Conservation (phyloP, 2,888 invertebrate genomes). For the Harmothoe impar region DNA sequence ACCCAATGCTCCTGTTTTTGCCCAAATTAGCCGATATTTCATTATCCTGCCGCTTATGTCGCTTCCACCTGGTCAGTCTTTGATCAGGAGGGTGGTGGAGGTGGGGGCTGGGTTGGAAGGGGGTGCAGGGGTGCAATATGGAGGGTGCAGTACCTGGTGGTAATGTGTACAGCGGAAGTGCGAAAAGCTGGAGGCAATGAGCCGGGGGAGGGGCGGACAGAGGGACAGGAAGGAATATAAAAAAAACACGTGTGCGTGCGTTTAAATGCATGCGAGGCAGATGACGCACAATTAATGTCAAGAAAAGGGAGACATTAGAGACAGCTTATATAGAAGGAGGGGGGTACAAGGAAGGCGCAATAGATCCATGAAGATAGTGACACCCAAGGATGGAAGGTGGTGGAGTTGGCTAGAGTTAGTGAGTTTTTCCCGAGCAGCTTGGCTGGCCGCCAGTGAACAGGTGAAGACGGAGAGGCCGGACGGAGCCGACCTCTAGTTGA, state of each 20-base stretch:
- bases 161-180: no score
- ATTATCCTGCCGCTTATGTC: conserved; percentile 1
- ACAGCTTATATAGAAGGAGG: neutral
- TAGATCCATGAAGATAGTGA: no score
- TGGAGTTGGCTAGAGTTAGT: neutral
- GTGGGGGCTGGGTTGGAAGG: neutral
- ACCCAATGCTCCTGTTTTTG: neutral
- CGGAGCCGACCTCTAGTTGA: neutral
- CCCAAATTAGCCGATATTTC: conserved; percentile 36
- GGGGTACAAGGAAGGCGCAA: neutral
- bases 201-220: no score
- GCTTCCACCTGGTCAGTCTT: conserved; percentile 31
- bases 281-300: no score
- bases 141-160: neutral
- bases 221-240: no score
- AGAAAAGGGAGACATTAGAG: no score
- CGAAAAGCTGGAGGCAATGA: no score
- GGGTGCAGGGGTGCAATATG: neutral
- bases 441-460: neutral
- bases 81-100: neutral
- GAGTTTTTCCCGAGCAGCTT: neutral
- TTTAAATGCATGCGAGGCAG: no score
- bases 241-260: no score
- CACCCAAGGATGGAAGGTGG: no score
- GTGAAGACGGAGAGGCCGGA: neutral